Evolutionary conservation across 2,113 vertebrate species (phyloP).

Genomic region (Rhagologus leucostigma): DNA sequence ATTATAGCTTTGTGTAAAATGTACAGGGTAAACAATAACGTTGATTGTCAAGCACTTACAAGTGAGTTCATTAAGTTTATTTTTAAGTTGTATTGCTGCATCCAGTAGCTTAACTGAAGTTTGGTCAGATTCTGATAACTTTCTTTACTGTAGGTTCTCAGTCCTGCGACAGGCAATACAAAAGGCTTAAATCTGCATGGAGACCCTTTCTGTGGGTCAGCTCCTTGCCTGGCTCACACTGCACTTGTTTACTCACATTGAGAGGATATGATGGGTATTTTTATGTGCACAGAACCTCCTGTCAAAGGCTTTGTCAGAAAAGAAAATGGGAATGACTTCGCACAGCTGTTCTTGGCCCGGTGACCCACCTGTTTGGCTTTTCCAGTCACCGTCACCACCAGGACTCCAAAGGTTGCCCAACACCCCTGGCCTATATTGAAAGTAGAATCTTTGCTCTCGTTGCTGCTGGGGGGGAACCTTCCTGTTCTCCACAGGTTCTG

Average conservation of each 20-base stretch:
- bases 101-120: background rate
- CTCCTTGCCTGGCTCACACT: background rate
- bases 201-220: background rate
- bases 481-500: background rate
- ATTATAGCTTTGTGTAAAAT: background rate
- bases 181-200: background rate
- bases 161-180: background rate
- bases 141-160: background rate
- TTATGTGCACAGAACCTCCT: background rate
- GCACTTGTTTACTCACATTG: rapidly evolving
- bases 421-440: background rate
- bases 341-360: background rate
- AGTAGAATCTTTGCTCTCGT: background rate
- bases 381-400: background rate
- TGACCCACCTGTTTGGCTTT: background rate
- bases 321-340: background rate
- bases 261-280: background rate
- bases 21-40: background rate
- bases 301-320: background rate
- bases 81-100: background rate
- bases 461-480: background rate
- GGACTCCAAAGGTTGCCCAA: background rate
- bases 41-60: background rate
- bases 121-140: background rate
- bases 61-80: background rate